A percentile compares a stretch with the other conserved stretches of the same genome.
These are phyloP conservation scores for Cacatua alba DNA, from an alignment of 2,113 vertebrate genomes.

Conservation along the genomic window DNA sequence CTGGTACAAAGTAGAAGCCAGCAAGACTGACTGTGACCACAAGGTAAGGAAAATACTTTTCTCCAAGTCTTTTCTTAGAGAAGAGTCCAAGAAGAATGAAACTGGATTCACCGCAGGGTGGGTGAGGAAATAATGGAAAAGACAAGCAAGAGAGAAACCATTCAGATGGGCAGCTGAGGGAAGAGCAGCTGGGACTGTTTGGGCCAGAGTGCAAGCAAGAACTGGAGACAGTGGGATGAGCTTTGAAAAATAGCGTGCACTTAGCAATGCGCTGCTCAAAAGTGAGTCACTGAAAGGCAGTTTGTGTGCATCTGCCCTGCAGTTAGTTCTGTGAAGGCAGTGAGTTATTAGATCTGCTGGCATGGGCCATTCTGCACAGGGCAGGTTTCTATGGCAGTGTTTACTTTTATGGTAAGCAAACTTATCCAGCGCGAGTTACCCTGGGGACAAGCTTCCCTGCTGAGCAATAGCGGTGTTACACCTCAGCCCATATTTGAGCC, in stretches of 20 bases:
- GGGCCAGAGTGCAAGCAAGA: neutral
- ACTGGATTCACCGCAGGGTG: neutral
- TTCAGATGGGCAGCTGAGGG: neutral
- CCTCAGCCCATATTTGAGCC: neutral
- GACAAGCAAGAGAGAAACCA: neutral
- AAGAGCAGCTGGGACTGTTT: neutral
- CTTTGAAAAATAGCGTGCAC: neutral
- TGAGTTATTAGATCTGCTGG: neutral
- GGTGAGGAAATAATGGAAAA: neutral
- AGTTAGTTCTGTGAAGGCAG: neutral
- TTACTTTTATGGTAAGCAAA: slow-evolving; percentile 60
- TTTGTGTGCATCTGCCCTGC: slow-evolving; percentile 21
- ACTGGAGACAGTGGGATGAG: neutral
- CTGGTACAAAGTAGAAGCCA: neutral
- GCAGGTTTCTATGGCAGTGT: slow-evolving; percentile 66
- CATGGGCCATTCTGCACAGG: neutral
- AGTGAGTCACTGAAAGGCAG: slow-evolving; percentile 15
- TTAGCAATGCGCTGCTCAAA: neutral
- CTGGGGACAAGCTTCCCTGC: slow-evolving; percentile 3
- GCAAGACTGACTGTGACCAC: neutral
- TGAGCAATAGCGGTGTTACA: neutral
- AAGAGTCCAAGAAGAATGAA: neutral
- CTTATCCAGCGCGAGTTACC: neutral
- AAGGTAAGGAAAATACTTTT: neutral
- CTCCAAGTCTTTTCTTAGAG: neutral